Base-by-base conservation (phyloP, 2,888 invertebrate species). In the Penaeus monodon region DNA sequence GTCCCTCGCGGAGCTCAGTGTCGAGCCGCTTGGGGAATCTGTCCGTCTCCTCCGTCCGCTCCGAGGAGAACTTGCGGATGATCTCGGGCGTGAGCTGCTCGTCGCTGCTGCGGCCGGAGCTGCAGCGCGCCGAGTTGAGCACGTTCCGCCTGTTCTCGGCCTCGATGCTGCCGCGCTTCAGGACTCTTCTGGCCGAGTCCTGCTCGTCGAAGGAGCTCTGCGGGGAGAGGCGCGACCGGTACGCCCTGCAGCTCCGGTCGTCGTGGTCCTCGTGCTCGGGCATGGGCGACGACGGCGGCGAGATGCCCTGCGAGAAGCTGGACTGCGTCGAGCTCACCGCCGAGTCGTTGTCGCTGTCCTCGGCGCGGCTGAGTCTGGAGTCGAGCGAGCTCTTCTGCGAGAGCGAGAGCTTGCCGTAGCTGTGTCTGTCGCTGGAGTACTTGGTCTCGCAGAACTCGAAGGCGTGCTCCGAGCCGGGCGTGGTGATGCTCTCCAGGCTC, bases 81-180 rank as follows among this genome's bases (percentile, higher is more conserved):
- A 89, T 84, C 73, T 89, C 89, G 1, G 89, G 89, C 29, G 88
- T 88, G 33, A 66, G 81, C 24, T 89, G 88, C 57, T 89, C 89
- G 44, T 89, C 89, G 49, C 89, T 88, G 65, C 94, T 14, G 8
- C 90, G 90, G 22, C 96, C 97, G 92, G 96, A 96, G 91, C 97
- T 94, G 92, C 96, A 96, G 92, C 96, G 96, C 0, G 97, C 96
- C 79, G 96, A 97, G 38, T 97, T 96, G 82, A 97, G 93, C 90
- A 97, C 97, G 92, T 97, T 97, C 92, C 96, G 96, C 83, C 97
- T 94, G 92, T 97, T 97, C 90, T 96, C 95, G 2, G 96, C 96
- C 92, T 96, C 96, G 73, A 96, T 95, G 91, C 96, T 96, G 91
- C 95, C 95, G 1, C 95, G 94, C 92, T 96, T 97, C 82, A 96